Evolutionary conservation across 2,113 vertebrate species (phyloP).

Genomic region (Campylomormyrus tamandua): DNA sequence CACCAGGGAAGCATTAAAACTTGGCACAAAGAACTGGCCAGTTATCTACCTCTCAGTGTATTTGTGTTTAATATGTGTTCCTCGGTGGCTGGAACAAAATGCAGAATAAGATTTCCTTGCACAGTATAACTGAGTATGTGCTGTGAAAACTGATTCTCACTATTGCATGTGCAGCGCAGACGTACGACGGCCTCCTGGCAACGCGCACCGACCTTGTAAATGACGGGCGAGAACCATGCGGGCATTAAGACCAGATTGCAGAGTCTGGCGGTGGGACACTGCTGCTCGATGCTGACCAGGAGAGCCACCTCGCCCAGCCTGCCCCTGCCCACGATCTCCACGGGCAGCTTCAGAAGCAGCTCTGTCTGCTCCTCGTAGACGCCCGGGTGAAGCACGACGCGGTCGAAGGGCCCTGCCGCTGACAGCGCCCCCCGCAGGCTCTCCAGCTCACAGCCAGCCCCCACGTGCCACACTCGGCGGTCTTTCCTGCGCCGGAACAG

Average conservation of each 20-base stretch:
- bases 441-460: constrained; percentile 54
- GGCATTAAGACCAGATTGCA: constrained; percentile 81
- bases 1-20: neutral
- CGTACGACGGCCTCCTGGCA: neutral
- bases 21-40: neutral
- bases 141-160: neutral
- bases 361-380: constrained; percentile 77
- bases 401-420: constrained; percentile 63
- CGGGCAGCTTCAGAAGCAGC: constrained; percentile 71
- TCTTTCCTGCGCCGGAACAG: constrained; percentile 71
- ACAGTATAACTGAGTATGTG: neutral
- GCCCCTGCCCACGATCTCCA: constrained; percentile 73
- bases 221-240: constrained; percentile 72
- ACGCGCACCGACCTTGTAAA: constrained; percentile 71
- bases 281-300: constrained; percentile 77
- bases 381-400: constrained; percentile 68
- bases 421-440: constrained; percentile 69
- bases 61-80: neutral
- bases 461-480: constrained; percentile 61
- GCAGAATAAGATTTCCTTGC: neutral
- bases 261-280: constrained; percentile 71
- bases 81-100: neutral
- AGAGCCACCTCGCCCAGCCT: constrained; percentile 68
- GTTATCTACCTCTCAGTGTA: neutral
- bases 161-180: neutral